Conservation (phyloP, 2,113 vertebrate species). For the Podarcis cretensis region DNA sequence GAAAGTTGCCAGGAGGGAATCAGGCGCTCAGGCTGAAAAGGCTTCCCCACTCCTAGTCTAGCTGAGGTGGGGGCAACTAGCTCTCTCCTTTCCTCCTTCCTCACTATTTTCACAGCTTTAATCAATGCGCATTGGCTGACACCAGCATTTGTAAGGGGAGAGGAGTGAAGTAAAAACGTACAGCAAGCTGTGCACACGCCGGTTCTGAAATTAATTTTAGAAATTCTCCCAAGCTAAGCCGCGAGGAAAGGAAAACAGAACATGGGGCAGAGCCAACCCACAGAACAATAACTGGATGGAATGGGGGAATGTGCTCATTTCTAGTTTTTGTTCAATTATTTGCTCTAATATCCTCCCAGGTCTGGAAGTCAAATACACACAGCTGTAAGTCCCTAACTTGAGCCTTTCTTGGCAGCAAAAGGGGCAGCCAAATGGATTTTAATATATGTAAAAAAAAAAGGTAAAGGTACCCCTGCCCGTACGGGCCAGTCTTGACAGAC, state of each 20-base stretch:
- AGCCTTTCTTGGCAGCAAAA: background rate
- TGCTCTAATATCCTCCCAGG: background rate
- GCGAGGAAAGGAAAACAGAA: background rate
- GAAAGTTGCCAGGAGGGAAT: too few relatives aligned
- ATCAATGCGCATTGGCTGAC: too few relatives aligned
- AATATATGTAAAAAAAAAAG: too few relatives aligned
- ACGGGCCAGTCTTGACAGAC: too few relatives aligned
- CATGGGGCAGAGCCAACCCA: background rate
- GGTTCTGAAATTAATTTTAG: background rate
- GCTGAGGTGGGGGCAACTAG: too few relatives aligned
- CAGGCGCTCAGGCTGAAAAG: too few relatives aligned
- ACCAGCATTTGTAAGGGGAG: too few relatives aligned
- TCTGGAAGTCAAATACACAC: background rate
- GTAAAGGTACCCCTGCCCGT: too few relatives aligned
- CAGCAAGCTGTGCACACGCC: background rate
- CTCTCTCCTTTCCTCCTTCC: too few relatives aligned
- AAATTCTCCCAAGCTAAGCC: background rate
- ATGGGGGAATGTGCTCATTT: background rate
- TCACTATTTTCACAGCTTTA: too few relatives aligned
- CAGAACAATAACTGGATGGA: background rate
- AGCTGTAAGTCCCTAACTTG: background rate
- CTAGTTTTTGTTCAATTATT: background rate
- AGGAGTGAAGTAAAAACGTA: too few relatives aligned
- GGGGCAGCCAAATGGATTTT: background rate
- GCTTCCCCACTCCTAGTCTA: too few relatives aligned